phyloP scores from a whole-genome alignment of 2,888 invertebrate species.

The Aphrophora alni region DNA sequence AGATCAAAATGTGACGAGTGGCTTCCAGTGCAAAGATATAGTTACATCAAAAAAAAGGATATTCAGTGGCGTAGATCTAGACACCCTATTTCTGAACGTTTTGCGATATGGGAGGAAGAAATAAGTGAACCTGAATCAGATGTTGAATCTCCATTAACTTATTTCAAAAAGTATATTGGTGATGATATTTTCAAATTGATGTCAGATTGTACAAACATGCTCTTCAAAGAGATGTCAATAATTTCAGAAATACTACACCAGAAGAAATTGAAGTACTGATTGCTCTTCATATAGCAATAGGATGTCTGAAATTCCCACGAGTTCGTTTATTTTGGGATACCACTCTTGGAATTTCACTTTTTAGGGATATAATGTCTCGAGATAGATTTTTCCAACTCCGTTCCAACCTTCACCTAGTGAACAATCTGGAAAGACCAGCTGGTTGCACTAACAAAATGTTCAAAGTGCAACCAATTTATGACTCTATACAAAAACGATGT shows the following conservation, averaged over 20 bases:
- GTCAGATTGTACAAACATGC: slow-evolving; percentile 6
- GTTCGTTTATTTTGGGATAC: slow-evolving; percentile 38
- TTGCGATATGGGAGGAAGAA: too few relatives aligned
- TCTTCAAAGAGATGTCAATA: not conserved
- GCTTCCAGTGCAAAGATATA: too few relatives aligned
- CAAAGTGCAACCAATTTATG: slow-evolving; percentile 49
- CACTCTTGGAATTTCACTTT: slow-evolving; percentile 22
- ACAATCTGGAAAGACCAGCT: slow-evolving; percentile 42
- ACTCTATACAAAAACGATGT: slow-evolving; percentile 44
- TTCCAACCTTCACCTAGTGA: slow-evolving; percentile 44
- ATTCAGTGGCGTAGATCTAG: too few relatives aligned
- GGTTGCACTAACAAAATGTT: slow-evolving; percentile 43
- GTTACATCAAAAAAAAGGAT: too few relatives aligned
- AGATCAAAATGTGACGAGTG: too few relatives aligned
- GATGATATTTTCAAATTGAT: slow-evolving; percentile 2
- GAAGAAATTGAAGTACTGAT: slow-evolving; percentile 10
- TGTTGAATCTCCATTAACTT: not conserved
- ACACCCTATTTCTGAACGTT: too few relatives aligned
- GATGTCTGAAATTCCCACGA: slow-evolving; percentile 32
- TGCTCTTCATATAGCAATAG: slow-evolving; percentile 9
- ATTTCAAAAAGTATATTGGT: slow-evolving; percentile 3
- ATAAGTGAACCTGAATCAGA: too few relatives aligned
- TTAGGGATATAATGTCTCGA: slow-evolving; percentile 37
- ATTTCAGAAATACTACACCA: slow-evolving; percentile 1
- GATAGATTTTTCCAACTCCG: slow-evolving; percentile 44